Evolutionary conservation across 2,797 vertebrate genomes (phyloP), one percentile per base, ranked within the genome.

Genomic region (Tapirus indicus): DNA sequence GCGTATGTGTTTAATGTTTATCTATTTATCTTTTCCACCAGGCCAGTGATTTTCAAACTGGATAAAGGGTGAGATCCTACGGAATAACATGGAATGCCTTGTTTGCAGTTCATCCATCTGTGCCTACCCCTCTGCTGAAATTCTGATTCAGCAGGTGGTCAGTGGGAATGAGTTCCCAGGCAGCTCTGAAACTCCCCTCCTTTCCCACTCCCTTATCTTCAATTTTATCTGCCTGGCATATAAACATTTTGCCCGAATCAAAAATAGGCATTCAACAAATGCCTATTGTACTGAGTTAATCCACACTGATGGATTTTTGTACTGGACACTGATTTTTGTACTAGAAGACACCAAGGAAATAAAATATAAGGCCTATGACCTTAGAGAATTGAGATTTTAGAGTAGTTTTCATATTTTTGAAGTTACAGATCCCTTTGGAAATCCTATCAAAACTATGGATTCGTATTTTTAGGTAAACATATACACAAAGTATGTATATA

Each of bases 361-460:
- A 66, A 91, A 72, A 47, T 29, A 27, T 54, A 87, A 97, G 56
- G 16, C 16, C 41, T 38, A 1, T 18, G 11, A 32, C 18, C 27
- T 83, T 84, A 83, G 1, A 93, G 27, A 90, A 80, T 56, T 75
- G 62, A 85, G 25, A 87, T 85, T 91, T 96, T 77, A 58, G 91
- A 68, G 29, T 88, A 83, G 5, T 56, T 69, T 18, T 60, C 79
- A 7, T 62, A 52, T 62, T 77, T 86, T 84, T 72, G 21, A 91
- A 2, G 18, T 62, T 52, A 94, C 3, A 68, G 44, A 77, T 52
- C 17, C 13, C n/a, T 84, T 83, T 77, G 62, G 29, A 90, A 94
- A 94, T 49, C 29, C 3, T 60, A 3, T 88, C 21, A 88, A 96
- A 93, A 7, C 29, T 92, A 64, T 44, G 47, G 47, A 82, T 49